Conservation (phyloP, 2,797 vertebrate species). For the Simalia tracyae region DNA sequence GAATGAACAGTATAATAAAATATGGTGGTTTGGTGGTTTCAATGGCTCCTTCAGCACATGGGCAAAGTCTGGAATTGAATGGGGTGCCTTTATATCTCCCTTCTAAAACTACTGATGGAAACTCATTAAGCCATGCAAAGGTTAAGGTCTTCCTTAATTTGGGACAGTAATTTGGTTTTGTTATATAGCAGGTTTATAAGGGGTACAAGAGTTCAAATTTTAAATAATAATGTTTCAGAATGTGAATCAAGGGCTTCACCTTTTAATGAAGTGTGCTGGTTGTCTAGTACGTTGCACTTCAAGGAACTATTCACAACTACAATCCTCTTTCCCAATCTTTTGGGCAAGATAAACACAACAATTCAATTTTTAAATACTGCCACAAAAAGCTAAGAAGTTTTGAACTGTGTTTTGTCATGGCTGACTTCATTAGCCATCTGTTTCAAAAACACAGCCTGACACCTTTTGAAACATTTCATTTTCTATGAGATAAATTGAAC, state of each 20-base stretch:
- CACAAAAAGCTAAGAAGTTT: background rate
- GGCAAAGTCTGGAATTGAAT: background rate
- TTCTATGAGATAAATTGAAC: background rate
- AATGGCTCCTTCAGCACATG: background rate
- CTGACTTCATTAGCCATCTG: background rate
- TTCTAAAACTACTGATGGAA: background rate
- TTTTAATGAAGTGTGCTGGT: background rate
- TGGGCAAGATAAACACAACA: background rate
- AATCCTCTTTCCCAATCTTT: background rate
- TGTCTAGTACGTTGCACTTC: background rate
- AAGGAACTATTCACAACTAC: too few species aligned
- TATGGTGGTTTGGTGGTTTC: background rate
- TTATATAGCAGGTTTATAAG: background rate
- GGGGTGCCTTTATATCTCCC: background rate
- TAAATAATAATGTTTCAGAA: background rate
- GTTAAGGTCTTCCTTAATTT: background rate
- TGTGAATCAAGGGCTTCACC: background rate
- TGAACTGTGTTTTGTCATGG: background rate
- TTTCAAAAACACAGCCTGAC: background rate
- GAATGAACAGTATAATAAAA: background rate
- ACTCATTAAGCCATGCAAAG: background rate
- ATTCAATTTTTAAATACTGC: background rate
- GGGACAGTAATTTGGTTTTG: background rate
- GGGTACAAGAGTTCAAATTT: background rate
- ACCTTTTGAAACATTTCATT: background rate